Conservation (phyloP, 1,140 invertebrate genomes). For the Temnothorax nylanderi region DNA sequence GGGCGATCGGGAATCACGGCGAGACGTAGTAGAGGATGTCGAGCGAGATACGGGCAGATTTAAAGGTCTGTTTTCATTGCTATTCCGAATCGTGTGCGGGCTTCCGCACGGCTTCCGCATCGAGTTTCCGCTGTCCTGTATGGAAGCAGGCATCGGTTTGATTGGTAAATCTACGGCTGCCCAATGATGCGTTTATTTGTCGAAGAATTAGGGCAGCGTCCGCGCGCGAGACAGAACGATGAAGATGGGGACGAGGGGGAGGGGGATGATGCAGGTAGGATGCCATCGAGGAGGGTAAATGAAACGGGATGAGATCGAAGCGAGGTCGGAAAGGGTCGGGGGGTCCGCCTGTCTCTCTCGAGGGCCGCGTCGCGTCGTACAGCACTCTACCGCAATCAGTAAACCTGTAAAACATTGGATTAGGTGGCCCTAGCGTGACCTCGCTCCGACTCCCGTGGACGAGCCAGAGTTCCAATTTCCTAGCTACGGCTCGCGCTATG, state of each 20-base stretch:
- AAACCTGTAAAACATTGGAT: constrained; percentile 82
- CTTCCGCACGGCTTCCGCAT: constrained; percentile 75
- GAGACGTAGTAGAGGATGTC: constrained; percentile 26
- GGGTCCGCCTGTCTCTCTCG: constrained; percentile 16
- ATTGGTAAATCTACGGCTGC: constrained; percentile 78
- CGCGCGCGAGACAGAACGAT: constrained; percentile 58
- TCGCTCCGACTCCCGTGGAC: constrained; percentile 42
- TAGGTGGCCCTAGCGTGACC: constrained; percentile 73
- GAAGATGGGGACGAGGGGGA: constrained; percentile 2
- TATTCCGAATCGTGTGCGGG: constrained; percentile 75
- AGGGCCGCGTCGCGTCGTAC: constrained; percentile 45
- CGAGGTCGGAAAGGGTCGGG: constrained; percentile 25
- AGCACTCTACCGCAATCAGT: constrained; percentile 77
- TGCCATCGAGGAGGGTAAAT: constrained; percentile 9
- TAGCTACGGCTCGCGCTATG: constrained; percentile 38
- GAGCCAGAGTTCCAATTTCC: constrained; percentile 68
- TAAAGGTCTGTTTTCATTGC: constrained; percentile 76
- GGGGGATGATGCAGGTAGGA: neutral
- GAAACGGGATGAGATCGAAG: constrained; percentile 1
- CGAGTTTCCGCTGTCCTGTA: constrained; percentile 66
- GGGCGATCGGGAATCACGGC: constrained; percentile 38
- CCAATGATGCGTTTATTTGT: constrained; percentile 80
- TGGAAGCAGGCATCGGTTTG: constrained; percentile 67
- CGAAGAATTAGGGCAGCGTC: constrained; percentile 73
- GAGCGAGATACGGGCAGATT: constrained; percentile 69